Evolutionary conservation across 2,888 invertebrate genomes (phyloP).

Genomic region (Choreutis nemorana): DNA sequence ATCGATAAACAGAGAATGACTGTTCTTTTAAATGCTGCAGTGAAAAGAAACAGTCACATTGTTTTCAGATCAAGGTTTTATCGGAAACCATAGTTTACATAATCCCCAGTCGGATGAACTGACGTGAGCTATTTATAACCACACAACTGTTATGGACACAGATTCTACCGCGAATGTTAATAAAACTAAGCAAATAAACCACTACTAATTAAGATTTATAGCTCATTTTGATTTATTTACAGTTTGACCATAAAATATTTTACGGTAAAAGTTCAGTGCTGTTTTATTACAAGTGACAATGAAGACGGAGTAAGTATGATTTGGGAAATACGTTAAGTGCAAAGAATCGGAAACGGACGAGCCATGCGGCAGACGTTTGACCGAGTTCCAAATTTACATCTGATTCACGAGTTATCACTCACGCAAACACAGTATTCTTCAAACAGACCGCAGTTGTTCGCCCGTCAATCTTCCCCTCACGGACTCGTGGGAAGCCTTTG

Average conservation of each 20-base stretch:
- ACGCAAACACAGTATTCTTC: constrained; percentile 23
- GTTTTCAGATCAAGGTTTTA: constrained; percentile 19
- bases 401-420: constrained; percentile 24
- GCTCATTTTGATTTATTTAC: no score
- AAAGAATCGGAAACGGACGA: constrained; percentile 8
- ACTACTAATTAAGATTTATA: no score
- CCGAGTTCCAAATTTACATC: constrained; percentile 31
- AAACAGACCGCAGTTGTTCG: constrained; percentile 25
- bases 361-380: constrained; percentile 22
- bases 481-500: constrained; percentile 29
- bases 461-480: constrained; percentile 25
- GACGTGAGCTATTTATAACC: constrained; percentile 13
- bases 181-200: no score
- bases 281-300: no score
- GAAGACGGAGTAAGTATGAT: no score
- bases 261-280: no score
- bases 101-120: constrained; percentile 16
- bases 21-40: no score
- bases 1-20: no score
- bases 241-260: no score
- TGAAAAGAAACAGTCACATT: constrained; percentile 16
- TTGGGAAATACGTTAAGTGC: no score
- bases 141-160: constrained; percentile 9
- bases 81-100: constrained; percentile 18
- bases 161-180: no score